Percentiles rank a stretch among this genome's conserved stretches.
These are phyloP conservation scores for Harpagoxenus sublaevis DNA, from an alignment of 2,888 invertebrate species.

Conservation along the genomic window DNA sequence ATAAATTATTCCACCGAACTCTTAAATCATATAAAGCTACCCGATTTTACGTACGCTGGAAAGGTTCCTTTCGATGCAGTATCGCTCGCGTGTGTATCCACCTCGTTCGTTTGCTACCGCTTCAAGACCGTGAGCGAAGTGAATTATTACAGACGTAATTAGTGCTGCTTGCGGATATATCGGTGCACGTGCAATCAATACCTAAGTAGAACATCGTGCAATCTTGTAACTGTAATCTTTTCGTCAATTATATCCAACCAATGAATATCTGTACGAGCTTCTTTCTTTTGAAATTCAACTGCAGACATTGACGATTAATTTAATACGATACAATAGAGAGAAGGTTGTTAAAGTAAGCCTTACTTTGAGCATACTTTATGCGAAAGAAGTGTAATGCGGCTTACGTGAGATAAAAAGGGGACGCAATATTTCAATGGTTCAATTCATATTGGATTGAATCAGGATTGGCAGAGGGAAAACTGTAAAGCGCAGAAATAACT, in stretches of 20 bases:
- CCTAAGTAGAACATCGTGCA: not conserved
- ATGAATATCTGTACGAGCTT: not conserved
- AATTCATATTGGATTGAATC: conserved; percentile 16
- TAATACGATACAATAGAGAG: not conserved
- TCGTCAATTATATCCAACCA: not conserved
- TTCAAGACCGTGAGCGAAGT: not conserved
- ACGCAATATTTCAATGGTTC: conserved; percentile 11
- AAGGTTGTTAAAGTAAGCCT: not conserved
- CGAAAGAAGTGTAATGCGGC: not conserved
- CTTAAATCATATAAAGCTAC: conserved; percentile 20
- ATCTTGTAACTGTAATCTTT: conserved; percentile 21
- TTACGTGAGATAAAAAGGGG: conserved; percentile 8
- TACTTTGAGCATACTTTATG: conserved; percentile 6
- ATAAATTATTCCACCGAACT: conserved; percentile 20
- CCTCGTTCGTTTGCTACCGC: not conserved
- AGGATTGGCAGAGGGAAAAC: conserved; percentile 14
- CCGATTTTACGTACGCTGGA: not conserved
- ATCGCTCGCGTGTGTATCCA: not conserved
- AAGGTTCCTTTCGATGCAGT: not conserved
- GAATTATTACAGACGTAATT: conserved; percentile 21
- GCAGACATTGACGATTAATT: not conserved
- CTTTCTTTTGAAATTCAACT: not conserved
- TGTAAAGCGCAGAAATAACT: conserved; percentile 19
- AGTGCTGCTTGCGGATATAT: not conserved
- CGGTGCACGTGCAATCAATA: not conserved